Base-by-base conservation (phyloP, 2,113 vertebrate species). In the Psophia crepitans region DNA sequence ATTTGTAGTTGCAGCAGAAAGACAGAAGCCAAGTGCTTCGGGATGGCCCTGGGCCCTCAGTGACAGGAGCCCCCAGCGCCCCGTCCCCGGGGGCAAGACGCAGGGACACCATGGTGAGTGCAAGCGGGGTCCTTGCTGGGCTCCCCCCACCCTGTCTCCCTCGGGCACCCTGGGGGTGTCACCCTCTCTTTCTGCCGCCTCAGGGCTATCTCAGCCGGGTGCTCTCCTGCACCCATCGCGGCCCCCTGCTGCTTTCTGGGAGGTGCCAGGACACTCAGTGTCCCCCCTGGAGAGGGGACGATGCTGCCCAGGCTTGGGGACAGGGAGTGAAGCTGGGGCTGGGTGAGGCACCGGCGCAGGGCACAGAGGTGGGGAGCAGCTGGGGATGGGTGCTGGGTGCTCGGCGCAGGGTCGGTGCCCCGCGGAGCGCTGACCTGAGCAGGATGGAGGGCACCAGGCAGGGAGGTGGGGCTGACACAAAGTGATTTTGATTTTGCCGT, bases 81-180 rank as follows among this genome's bases (percentile, higher is more conserved):
- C 69, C 20, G 0, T 53, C 28, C 30, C n/a, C 0, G 0, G 76
- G 74, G 19, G 27, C 44, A 15, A 22, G 68, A 84, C 82, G 0
- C 83, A 11, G 68, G 26, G 82, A 89, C 92, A 73, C 10, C 76
- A 97, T 97, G 97, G 97, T 97, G 92, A 97, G 97, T 97, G 85
- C 60, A 56, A 70, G 73, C 1, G 1, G 64, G 54, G 49, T 28
- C 65, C 49, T 33, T 2, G 6, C 57, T 22, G 80, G 37, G 44
- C 9, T 33, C 51, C 76, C 56, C 60, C 53, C 6, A 5, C 21
- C 24, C 77, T 2, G 3, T 10, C 37, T 35, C 69, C 32, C 53
- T 76, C 0, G 1, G 57, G 19, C 2, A 5, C 32, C 46, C 26
- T 18, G 14, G 58, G 23, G 6, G 23, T 37, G 53, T 37, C 83